These are phyloP conservation scores for Balaeniceps rex DNA, from an alignment of 2,113 vertebrate genomes.

Conservation along the genomic window DNA sequence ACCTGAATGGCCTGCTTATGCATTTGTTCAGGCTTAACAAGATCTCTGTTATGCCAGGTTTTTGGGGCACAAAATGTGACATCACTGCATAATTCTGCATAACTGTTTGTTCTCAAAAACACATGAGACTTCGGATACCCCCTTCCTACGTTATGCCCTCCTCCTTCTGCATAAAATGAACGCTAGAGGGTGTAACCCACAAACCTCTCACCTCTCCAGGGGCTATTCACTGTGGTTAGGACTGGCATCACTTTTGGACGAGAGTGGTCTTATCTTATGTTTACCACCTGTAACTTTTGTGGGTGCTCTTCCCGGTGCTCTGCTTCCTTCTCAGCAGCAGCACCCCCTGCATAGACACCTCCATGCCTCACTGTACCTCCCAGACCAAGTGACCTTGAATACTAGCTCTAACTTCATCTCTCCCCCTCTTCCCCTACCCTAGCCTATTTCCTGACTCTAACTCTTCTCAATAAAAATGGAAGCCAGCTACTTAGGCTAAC, in stretches of 20 bases:
- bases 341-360: not conserved
- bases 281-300: not conserved
- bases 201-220: not conserved
- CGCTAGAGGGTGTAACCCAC: not conserved
- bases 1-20: not conserved
- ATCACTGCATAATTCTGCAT: not conserved
- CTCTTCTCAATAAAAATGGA: not conserved
- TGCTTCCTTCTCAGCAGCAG: not conserved
- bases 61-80: not conserved
- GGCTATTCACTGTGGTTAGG: not conserved
- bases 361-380: not conserved
- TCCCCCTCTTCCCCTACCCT: not conserved
- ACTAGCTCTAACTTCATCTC: not conserved
- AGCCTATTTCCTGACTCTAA: not conserved
- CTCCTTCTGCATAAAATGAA: not conserved
- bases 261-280: accelerated
- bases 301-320: not conserved
- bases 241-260: not conserved
- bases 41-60: not conserved
- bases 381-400: not conserved
- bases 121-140: not conserved
- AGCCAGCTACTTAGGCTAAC: not conserved
- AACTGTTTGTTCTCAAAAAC: not conserved
- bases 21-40: not conserved
- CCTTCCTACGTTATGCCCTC: not conserved